Percentiles rank a stretch among this genome's conserved stretches.
phyloP scores from a whole-genome alignment of 2,113 vertebrate species.

The Platycercus adscitus region DNA sequence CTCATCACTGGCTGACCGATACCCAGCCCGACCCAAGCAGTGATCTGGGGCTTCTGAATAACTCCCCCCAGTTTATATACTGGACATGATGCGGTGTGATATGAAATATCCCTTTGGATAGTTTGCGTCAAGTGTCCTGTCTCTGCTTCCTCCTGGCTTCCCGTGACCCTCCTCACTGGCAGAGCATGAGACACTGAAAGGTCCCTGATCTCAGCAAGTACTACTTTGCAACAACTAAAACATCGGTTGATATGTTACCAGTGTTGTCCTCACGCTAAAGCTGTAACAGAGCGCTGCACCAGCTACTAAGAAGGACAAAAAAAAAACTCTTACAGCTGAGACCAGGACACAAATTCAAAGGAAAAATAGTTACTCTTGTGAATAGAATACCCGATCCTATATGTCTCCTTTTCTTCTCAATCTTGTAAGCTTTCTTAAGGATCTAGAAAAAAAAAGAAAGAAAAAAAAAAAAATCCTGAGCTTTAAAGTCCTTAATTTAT shows the following conservation, averaged over 20 bases:
- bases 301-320: neutral
- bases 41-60: neutral
- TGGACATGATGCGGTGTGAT: neutral
- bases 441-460: rapidly evolving
- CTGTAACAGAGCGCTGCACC: neutral
- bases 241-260: neutral
- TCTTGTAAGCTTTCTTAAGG: neutral
- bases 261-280: neutral
- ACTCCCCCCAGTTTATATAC: neutral
- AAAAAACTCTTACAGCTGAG: neutral
- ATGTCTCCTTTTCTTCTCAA: neutral
- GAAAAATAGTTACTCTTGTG: neutral
- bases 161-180: neutral
- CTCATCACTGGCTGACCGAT: neutral
- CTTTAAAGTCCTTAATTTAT: neutral
- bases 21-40: neutral
- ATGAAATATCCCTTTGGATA: neutral
- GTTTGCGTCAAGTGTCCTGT: neutral
- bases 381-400: neutral
- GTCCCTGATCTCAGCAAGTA: neutral
- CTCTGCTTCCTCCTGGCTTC: neutral
- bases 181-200: neutral
- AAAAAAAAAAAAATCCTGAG: neutral
- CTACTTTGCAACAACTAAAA: neutral
- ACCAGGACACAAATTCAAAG: neutral